phyloP scores from a whole-genome alignment of 2,888 invertebrate genomes.

The Cryptophagus acutangulus region DNA sequence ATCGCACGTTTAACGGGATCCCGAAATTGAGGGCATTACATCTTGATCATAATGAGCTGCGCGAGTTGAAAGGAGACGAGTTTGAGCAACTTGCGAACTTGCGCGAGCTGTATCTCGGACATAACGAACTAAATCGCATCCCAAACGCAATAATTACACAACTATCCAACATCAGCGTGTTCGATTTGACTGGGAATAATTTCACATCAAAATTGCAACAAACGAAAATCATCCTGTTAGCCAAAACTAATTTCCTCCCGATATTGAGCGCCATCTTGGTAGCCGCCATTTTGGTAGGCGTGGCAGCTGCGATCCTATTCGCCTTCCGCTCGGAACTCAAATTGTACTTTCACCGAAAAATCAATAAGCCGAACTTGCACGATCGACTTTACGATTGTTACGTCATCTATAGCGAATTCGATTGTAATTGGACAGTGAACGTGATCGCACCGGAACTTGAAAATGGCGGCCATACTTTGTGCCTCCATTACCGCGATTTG shows the following conservation, averaged over 20 bases:
- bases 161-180: conserved; percentile 65
- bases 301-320: conserved; percentile 65
- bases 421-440: conserved; percentile 67
- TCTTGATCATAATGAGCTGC: conserved; percentile 70
- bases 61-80: conserved; percentile 69
- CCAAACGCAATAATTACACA: conserved; percentile 73
- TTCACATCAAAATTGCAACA: conserved; percentile 53
- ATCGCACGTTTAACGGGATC: conserved; percentile 77
- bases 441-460: conserved; percentile 70
- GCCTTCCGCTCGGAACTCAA: conserved; percentile 73
- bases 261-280: conserved; percentile 67
- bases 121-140: conserved; percentile 68
- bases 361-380: conserved; percentile 49
- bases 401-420: conserved; percentile 77
- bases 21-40: conserved; percentile 68
- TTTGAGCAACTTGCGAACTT: conserved; percentile 71
- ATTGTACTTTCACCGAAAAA: conserved; percentile 74
- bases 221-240: too few species aligned
- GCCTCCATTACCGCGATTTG: conserved; percentile 63
- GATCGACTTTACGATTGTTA: conserved; percentile 74
- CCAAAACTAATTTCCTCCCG: conserved; percentile 70
- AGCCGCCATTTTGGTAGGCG: conserved; percentile 63
- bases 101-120: conserved; percentile 70
- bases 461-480: conserved; percentile 63
- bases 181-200: conserved; percentile 54